Percentiles rank a stretch among this genome's conserved stretches.
phyloP scores from a whole-genome alignment of 2,888 invertebrate genomes.

The Taphrorychus bicolor region DNA sequence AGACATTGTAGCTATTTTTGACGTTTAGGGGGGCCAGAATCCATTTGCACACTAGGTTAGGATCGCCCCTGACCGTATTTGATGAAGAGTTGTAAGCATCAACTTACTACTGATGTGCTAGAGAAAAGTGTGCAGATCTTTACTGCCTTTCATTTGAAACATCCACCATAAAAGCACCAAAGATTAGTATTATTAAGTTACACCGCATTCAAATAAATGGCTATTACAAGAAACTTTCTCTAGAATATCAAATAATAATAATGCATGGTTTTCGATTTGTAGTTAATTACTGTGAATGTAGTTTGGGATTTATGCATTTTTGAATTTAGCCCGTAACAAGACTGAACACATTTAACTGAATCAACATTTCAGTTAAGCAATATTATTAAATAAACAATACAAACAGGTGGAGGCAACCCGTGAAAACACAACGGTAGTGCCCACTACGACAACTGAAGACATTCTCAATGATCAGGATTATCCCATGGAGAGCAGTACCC shows the following conservation, averaged over 20 bases:
- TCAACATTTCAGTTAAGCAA: not conserved
- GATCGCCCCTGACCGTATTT: no score
- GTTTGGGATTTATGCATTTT: conserved; percentile 5
- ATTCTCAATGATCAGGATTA: conserved; percentile 59
- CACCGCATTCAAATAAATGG: not conserved
- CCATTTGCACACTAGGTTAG: no score
- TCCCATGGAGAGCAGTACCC: conserved; percentile 57
- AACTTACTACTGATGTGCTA: conserved; percentile 28
- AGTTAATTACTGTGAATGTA: conserved; percentile 2
- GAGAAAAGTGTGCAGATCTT: conserved; percentile 24
- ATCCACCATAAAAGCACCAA: not conserved
- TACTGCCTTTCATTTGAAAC: not conserved
- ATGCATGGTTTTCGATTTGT: conserved; percentile 28
- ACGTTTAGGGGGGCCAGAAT: no score
- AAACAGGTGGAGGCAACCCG: conserved; percentile 59
- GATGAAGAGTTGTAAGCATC: not conserved
- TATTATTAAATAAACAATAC: conserved; percentile 56
- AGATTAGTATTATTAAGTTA: conserved; percentile 4
- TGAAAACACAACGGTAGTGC: conserved; percentile 59
- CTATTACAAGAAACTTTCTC: conserved; percentile 20
- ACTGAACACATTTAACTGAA: not conserved
- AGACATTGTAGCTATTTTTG: no score
- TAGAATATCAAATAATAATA: conserved; percentile 31
- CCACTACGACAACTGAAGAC: conserved; percentile 64
- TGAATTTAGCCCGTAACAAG: conserved; percentile 1